phyloP scores from a whole-genome alignment of 2,888 invertebrate genomes.

The Mystacides longicornis region DNA sequence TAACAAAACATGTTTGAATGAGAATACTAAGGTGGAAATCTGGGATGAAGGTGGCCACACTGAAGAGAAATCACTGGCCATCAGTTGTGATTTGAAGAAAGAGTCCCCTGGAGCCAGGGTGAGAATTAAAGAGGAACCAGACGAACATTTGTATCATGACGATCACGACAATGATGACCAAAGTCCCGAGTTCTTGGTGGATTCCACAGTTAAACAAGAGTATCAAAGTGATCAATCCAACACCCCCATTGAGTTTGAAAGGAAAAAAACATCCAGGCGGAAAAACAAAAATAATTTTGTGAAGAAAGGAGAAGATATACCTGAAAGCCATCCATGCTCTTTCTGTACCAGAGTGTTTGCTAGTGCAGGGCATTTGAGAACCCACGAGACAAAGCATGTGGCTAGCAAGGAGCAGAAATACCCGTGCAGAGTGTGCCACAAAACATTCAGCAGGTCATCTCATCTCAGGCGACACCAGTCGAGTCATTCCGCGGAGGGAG shows the following conservation, averaged over 20 bases:
- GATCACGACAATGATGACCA: not conserved
- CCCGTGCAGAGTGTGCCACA: conserved; percentile 34
- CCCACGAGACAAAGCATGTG: conserved; percentile 9
- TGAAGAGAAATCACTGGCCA: not conserved
- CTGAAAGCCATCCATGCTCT: conserved; percentile 5
- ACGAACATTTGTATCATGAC: conserved; percentile 4
- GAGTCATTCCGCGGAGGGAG: conserved; percentile 28
- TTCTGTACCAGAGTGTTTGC: conserved; percentile 4
- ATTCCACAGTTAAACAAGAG: conserved; percentile 5
- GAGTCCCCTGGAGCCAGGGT: not conserved
- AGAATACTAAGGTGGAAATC: not conserved
- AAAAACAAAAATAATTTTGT: not conserved
- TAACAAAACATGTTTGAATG: not conserved
- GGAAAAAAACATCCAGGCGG: not conserved
- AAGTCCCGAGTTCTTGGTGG: not conserved
- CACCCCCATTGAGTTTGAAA: not conserved
- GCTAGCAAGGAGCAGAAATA: conserved; percentile 31
- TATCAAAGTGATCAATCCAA: conserved; percentile 4
- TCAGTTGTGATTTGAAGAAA: not conserved
- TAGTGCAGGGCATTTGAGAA: conserved; percentile 1
- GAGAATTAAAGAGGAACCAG: not conserved
- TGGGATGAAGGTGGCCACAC: not conserved
- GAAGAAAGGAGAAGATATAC: not conserved
- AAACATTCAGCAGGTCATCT: conserved; percentile 34
- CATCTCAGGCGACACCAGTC: conserved; percentile 35